Base-by-base conservation (phyloP, 2,888 invertebrate genomes). In the Orchestes rusci region DNA sequence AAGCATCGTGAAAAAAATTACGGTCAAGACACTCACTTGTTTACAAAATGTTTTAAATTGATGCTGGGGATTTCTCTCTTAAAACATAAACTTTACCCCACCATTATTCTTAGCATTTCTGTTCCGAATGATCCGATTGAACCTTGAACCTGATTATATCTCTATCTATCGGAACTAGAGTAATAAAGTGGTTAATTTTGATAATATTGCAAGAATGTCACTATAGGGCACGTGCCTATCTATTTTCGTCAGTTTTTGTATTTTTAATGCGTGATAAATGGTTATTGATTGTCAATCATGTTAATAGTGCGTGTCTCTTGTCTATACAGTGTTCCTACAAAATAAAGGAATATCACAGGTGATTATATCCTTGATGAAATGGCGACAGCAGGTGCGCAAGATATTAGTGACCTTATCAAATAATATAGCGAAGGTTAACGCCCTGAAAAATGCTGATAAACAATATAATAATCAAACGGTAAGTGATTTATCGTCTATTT, bases 71-170 rank as follows among this genome's bases (percentile, higher is more conserved):
- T 54, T 64, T 58, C 62, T 61, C 61, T 63, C 60, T 66, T 65
- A 63, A 65, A 63, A 63, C 59, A 62, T 58, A 57, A 59, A 59
- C 62, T 61, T 61, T 57, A 67, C 69, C 69, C 67, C 66, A 67
- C 66, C 65, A 64, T 56, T 52, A 18, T 55, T 56, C 45, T 57
- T 58, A 62, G 55, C 68, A 66, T 63, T 67, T 67, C 66, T 63
- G 58, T 62, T 60, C 56, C 62, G 66, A 59, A 65, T 68, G 68
- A 69, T 68, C 64, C 55, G 59, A 56, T 56, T 67, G 69, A 64
- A 68, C 69, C 67, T 69, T 69, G 68, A 68, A 67, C 68, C 64
- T 49, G 51, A 51, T 66, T n/a, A n/a, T n/a, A n/a, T n/a, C 63
- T 61, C 59, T 62, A 59, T 63, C 63, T 63, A 60, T 62, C 64